Conservation (phyloP, 2,888 invertebrate species). For the Dione juno region DNA sequence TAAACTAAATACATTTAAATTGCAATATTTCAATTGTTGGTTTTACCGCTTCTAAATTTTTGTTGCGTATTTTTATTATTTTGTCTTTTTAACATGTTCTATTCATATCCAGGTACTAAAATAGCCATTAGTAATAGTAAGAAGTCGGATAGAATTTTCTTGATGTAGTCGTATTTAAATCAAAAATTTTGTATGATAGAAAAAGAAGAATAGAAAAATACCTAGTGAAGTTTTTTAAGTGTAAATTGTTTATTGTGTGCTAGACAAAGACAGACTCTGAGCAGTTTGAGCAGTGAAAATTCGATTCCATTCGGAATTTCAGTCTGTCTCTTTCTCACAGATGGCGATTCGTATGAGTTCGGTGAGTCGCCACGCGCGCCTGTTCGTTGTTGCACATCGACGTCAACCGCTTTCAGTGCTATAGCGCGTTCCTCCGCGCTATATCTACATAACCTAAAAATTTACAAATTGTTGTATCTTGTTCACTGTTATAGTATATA, state of each 20-base stretch:
- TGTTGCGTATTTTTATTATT: neutral
- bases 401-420: constrained; percentile 80
- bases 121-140: neutral
- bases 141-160: neutral
- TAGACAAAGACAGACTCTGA: constrained; percentile 8
- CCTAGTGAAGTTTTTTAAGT: constrained; percentile 8
- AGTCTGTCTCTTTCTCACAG: constrained; percentile 63
- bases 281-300: constrained; percentile 25
- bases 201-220: constrained; percentile 5
- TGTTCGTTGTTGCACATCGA: constrained; percentile 80
- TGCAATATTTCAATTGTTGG: neutral
- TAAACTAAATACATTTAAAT: neutral
- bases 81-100: neutral
- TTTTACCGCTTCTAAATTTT: neutral
- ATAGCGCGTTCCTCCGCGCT: constrained; percentile 81
- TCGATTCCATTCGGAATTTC: constrained; percentile 53
- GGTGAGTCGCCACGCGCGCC: constrained; percentile 66
- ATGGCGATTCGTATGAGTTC: constrained; percentile 53
- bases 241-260: constrained; percentile 5
- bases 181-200: neutral
- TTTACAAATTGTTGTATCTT: constrained; percentile 63
- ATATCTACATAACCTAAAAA: constrained; percentile 80
- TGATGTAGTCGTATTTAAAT: neutral
- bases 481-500: constrained; percentile 54
- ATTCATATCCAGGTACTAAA: no score